Evolutionary conservation across 2,888 invertebrate genomes (phyloP).

Genomic region (Rhagonycha lutea): DNA sequence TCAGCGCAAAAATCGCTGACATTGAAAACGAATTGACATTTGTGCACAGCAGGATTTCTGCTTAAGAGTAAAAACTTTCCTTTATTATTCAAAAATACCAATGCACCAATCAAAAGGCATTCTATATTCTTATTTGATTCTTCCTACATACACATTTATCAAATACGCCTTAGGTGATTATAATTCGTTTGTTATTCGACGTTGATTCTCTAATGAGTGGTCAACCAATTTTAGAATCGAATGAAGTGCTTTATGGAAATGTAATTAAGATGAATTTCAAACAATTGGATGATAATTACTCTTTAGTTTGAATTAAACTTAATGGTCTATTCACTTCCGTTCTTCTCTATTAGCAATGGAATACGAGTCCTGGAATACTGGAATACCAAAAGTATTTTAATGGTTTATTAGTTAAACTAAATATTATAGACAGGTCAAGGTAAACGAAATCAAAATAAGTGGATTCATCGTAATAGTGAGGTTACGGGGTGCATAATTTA

Average conservation of each 20-base stretch:
- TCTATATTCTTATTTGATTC: too few species aligned
- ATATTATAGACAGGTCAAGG: constrained; percentile 9
- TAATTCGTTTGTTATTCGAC: neutral
- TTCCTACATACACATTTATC: too few species aligned
- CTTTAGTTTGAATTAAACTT: neutral
- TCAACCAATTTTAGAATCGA: neutral
- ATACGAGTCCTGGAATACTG: neutral
- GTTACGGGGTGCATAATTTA: neutral
- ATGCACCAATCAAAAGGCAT: too few species aligned
- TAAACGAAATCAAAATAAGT: constrained; percentile 6
- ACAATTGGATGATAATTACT: neutral
- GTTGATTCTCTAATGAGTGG: neutral
- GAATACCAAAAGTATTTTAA: neutral
- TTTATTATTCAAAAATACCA: too few species aligned
- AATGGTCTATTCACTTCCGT: neutral
- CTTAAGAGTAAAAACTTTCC: neutral
- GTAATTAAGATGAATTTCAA: neutral
- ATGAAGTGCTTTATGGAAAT: neutral
- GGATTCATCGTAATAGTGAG: neutral
- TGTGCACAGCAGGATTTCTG: too few species aligned
- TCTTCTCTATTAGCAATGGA: neutral
- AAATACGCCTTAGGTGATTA: too few species aligned
- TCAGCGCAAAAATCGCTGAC: too few species aligned
- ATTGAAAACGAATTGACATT: too few species aligned
- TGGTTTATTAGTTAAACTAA: neutral